phyloP scores from a whole-genome alignment of 2,888 invertebrate species.

The Callosobruchus maculatus region DNA sequence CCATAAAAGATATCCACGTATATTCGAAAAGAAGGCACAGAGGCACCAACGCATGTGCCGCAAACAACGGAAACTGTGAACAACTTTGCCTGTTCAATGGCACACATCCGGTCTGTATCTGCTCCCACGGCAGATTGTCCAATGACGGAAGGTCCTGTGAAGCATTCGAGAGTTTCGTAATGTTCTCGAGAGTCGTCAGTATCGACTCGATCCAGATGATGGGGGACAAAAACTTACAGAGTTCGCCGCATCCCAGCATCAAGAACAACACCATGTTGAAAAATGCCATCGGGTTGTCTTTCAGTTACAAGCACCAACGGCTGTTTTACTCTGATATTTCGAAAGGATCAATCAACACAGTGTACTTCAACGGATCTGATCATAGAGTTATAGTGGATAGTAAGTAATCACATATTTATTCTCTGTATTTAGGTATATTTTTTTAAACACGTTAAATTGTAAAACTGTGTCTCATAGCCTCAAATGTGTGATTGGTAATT shows the following conservation, averaged over 20 bases:
- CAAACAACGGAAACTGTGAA: constrained; percentile 68
- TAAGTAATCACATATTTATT: constrained; percentile 46
- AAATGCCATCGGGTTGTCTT: constrained; percentile 83
- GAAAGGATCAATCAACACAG: constrained; percentile 77
- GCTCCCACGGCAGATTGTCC: constrained; percentile 75
- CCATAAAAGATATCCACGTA: constrained; percentile 67
- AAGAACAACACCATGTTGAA: constrained; percentile 69
- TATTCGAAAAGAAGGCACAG: constrained; percentile 55
- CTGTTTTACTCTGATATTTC: constrained; percentile 89
- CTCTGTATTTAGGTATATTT: too few relatives aligned
- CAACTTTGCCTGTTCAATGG: constrained; percentile 75
- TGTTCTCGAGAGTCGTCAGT: constrained; percentile 76
- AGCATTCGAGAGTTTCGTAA: constrained; percentile 76
- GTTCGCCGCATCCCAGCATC: constrained; percentile 74
- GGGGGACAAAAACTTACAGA: constrained; percentile 66
- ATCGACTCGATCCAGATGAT: constrained; percentile 81
- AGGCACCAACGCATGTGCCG: constrained; percentile 62
- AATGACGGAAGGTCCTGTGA: constrained; percentile 65
- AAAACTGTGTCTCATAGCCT: too few relatives aligned
- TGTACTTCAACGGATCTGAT: constrained; percentile 73
- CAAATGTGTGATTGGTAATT: too few relatives aligned
- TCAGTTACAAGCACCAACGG: constrained; percentile 65
- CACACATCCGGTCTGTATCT: constrained; percentile 66
- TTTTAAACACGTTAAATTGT: too few relatives aligned
- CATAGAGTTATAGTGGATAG: constrained; percentile 68